Percentiles rank a stretch among this genome's conserved stretches.
Evolutionary conservation across 2,888 invertebrate genomes (phyloP).

Genomic region (Reticulitermes lucifugus): DNA sequence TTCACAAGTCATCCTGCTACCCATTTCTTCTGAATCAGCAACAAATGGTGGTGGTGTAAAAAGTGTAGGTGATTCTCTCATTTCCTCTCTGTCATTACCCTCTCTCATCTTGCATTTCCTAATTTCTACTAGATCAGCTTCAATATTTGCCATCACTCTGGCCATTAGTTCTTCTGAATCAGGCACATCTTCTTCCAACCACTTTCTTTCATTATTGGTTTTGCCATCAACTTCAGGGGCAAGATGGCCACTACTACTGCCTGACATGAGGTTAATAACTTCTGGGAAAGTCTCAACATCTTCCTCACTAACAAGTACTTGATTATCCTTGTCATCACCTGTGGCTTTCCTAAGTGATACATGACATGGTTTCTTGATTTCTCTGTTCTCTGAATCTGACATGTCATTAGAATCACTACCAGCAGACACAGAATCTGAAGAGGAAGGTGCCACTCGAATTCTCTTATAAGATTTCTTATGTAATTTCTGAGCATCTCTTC

Average conservation of each 20-base stretch:
- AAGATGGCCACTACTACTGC: not conserved
- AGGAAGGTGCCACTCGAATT: not conserved
- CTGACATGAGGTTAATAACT: constrained; percentile 4
- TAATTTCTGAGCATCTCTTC: not conserved
- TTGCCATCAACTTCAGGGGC: not conserved
- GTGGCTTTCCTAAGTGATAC: not conserved
- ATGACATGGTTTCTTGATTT: not conserved
- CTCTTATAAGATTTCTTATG: not conserved
- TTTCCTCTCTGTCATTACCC: not conserved
- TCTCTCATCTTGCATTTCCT: not conserved
- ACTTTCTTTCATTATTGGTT: not conserved
- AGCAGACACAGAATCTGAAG: not conserved
- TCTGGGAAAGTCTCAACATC: not conserved
- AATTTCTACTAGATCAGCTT: constrained; percentile 23
- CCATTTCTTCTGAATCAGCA: not conserved
- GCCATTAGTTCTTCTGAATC: constrained; percentile 30
- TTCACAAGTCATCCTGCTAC: not conserved
- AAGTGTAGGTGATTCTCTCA: not conserved
- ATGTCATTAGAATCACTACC: not conserved
- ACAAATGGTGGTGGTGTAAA: constrained; percentile 20
- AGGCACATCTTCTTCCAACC: not conserved
- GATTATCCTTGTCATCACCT: not conserved
- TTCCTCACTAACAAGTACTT: not conserved
- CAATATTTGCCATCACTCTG: constrained; percentile 29
- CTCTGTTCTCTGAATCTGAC: not conserved